Evolutionary conservation across 2,888 invertebrate genomes (phyloP).

Genomic region (Nysson spinosus): DNA sequence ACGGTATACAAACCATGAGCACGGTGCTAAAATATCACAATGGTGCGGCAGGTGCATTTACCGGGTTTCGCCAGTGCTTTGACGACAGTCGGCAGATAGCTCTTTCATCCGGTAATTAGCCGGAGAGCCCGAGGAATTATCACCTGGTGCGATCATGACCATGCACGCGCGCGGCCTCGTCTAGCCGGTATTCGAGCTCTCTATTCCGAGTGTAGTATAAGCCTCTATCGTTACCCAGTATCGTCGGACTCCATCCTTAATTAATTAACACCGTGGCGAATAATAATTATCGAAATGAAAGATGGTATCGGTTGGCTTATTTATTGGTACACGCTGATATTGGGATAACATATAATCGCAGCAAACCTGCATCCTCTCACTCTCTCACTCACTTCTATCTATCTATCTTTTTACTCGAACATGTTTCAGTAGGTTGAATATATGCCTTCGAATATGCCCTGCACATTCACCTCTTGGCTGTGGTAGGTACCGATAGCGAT

Average conservation of each 20-base stretch:
- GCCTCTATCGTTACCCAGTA: slow-evolving; percentile 20
- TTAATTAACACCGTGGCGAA: slow-evolving; percentile 74
- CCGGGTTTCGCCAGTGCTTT: slow-evolving; percentile 54
- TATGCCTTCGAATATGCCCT: too few relatives aligned
- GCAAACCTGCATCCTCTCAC: slow-evolving; percentile 2
- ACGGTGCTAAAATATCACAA: slow-evolving; percentile 56
- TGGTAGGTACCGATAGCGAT: slow-evolving; percentile 59
- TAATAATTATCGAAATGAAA: slow-evolving; percentile 76
- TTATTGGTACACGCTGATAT: slow-evolving; percentile 67
- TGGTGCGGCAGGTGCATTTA: slow-evolving; percentile 58
- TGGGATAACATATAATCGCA: slow-evolving; percentile 50
- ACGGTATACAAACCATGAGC: slow-evolving; percentile 13
- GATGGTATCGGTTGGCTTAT: slow-evolving; percentile 72
- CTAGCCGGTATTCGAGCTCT: slow-evolving; percentile 48
- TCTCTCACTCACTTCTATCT: slow-evolving; percentile 5
- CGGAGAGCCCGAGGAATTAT: slow-evolving; percentile 71
- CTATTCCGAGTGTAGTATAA: slow-evolving; percentile 29
- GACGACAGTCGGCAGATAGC: slow-evolving; percentile 64
- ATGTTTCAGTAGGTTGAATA: slow-evolving; percentile 10
- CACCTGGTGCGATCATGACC: slow-evolving; percentile 64
- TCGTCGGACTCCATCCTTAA: slow-evolving; percentile 65
- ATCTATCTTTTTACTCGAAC: slow-evolving; percentile 2
- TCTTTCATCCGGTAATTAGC: slow-evolving; percentile 74
- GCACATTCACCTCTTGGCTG: too few relatives aligned
- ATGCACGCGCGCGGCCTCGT: slow-evolving; percentile 45